phyloP scores from a whole-genome alignment of 1,140 invertebrate genomes.

The Luehdorfia chinensis region DNA sequence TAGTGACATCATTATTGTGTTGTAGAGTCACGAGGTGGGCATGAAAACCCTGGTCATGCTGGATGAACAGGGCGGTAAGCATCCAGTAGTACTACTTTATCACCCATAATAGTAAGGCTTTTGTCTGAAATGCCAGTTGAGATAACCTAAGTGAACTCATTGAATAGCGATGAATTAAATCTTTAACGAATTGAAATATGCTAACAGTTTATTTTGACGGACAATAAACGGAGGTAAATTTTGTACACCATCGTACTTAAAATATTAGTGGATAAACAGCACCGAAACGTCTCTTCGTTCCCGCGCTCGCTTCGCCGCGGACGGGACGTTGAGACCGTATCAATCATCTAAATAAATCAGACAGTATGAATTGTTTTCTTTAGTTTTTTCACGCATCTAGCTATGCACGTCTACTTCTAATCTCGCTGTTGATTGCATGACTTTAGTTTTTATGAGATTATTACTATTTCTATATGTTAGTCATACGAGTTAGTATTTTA shows the following conservation, averaged over 20 bases:
- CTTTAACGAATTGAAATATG: conserved; percentile 54
- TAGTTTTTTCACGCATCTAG: conserved; percentile 73
- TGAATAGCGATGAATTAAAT: conserved; percentile 54
- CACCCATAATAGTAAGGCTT: conserved; percentile 71
- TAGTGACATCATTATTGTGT: conserved; percentile 79
- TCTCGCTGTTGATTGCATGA: conserved; percentile 71
- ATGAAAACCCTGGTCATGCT: conserved; percentile 96
- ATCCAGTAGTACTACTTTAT: conserved; percentile 76
- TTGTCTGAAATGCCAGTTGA: conserved; percentile 64
- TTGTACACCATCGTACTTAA: conserved; percentile 55
- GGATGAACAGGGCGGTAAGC: conserved; percentile 97
- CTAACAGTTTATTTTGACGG: conserved; percentile 65
- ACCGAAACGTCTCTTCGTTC: conserved; percentile 35
- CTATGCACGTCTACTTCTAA: conserved; percentile 69
- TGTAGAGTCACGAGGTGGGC: conserved; percentile 95
- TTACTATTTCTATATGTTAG: conserved; percentile 70
- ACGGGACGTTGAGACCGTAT: conserved; percentile 41
- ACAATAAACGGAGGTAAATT: conserved; percentile 64
- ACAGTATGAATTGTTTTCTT: conserved; percentile 51
- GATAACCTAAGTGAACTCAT: conserved; percentile 57
- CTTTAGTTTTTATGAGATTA: conserved; percentile 53
- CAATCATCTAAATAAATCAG: conserved; percentile 36
- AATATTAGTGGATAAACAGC: conserved; percentile 41
- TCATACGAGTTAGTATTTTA: conserved; percentile 55
- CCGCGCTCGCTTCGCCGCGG: conserved; percentile 26